Conservation (phyloP, 2,113 vertebrate species). For the Sebastes fasciatus region DNA sequence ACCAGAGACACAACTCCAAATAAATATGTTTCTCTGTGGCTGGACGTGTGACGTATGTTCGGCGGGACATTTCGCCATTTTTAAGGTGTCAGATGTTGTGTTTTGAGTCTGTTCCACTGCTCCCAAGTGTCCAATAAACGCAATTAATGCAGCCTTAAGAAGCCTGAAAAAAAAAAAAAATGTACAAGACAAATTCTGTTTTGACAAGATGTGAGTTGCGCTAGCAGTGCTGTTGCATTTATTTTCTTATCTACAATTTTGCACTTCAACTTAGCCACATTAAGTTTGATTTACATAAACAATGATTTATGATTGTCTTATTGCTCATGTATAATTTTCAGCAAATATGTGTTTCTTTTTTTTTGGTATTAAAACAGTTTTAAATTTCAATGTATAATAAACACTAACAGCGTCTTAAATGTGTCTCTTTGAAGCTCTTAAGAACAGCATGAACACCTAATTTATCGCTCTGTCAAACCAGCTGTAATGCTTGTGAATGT, state of each 20-base stretch:
- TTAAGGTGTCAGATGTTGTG: neutral
- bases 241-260: neutral
- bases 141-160: slow-evolving; percentile 1
- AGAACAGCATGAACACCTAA: neutral
- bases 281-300: neutral
- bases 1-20: neutral
- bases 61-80: neutral
- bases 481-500: neutral
- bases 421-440: neutral
- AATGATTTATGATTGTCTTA: neutral
- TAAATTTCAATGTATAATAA: neutral
- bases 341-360: neutral
- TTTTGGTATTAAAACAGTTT: neutral
- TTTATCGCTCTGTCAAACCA: neutral
- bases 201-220: neutral
- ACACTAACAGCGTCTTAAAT: neutral
- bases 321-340: neutral
- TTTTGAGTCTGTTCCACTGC: neutral
- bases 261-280: neutral
- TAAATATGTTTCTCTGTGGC: neutral
- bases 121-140: neutral
- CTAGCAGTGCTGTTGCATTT: neutral
- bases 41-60: neutral
- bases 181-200: neutral
- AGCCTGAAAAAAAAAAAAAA: neutral